Base-by-base conservation (phyloP, 1,140 invertebrate genomes). In the Apis cerana region DNA sequence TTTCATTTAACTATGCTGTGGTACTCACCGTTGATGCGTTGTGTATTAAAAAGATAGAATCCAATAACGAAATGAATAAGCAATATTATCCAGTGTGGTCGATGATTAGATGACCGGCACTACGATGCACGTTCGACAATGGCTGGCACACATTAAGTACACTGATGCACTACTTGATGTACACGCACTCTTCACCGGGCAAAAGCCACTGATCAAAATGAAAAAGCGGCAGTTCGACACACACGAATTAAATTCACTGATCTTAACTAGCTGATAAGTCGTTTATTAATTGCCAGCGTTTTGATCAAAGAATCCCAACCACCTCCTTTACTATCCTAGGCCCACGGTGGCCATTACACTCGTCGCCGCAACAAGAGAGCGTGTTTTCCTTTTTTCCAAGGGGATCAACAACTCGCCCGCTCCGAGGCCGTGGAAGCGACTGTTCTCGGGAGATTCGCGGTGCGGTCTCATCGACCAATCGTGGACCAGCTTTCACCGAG, bases 381-480 rank as follows among this genome's bases (percentile, higher is more conserved):
- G 83, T 87, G 87, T 87, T 89, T 85, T 87, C 79, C 82, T 85
- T 82, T 76, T 72, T 68, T 87, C 77, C 75, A 86, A 85, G 33
- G 33, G 58, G 80, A 82, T 84, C 69, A 67, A 23, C 87, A 75
- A 88, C 70, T 88, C 88, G 48, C 80, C 85, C 85, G 62, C 87
- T 77, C 67, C 87, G 88, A 84, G 52, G 78, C 67, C 83, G 80
- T 87, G 67, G 54, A 74, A 83, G 83, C 88, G 88, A 89, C 88
- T 89, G 88, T 62, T 83, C 87, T 89, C 87, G 82, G 85, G 83
- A 89, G 84, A 89, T 83, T 87, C 83, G 83, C 85, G 88, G 82
- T 82, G 88, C 87, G 83, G 88, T 80, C 88, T 83, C 82, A 88
- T 89, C 86, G 88, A 89, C 88, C 88, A 89, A 89, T 89, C 75